Percentiles rank a stretch among this genome's conserved stretches.
Evolutionary conservation across 53 echinoderm and acorn worm species (phyloP).

Genomic region (Hippasteria phrygiana): DNA sequence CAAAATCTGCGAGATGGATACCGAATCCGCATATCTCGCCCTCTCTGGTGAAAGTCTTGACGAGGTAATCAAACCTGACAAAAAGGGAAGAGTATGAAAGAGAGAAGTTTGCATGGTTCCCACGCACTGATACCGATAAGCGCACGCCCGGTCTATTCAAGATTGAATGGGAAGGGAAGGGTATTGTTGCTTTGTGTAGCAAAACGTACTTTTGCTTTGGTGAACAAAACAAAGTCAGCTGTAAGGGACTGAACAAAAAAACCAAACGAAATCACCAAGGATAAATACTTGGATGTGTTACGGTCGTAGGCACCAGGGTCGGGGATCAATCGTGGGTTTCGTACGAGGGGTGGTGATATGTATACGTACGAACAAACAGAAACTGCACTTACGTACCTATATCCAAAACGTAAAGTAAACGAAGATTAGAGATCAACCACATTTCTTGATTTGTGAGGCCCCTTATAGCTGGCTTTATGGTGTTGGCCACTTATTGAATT

Average conservation of each 20-base stretch:
- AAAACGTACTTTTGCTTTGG: slow-evolving; percentile 68
- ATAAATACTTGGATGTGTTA: not conserved
- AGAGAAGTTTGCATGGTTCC: slow-evolving; percentile 68
- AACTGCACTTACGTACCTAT: not conserved
- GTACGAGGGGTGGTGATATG: not conserved
- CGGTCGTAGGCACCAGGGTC: not conserved
- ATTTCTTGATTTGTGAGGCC: not conserved
- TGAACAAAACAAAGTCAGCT: slow-evolving; percentile 29
- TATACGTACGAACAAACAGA: slow-evolving; percentile 5
- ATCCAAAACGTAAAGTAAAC: slow-evolving; percentile 10
- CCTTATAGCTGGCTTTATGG: not conserved
- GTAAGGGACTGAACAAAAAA: slow-evolving; percentile 57
- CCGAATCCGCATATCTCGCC: slow-evolving; percentile 74
- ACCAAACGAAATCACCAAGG: slow-evolving; percentile 41
- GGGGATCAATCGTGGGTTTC: slow-evolving; percentile 25
- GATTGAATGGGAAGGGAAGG: slow-evolving; percentile 68
- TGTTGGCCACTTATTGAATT: too few relatives aligned
- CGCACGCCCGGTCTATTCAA: slow-evolving; percentile 64
- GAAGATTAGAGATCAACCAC: slow-evolving; percentile 19
- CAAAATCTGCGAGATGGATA: slow-evolving; percentile 74
- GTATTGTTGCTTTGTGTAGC: slow-evolving; percentile 57
- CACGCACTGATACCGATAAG: slow-evolving; percentile 63
- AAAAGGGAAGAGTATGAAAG: slow-evolving; percentile 18
- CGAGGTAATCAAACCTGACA: slow-evolving; percentile 59
- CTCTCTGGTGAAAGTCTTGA: slow-evolving; percentile 57